Evolutionary conservation across 2,797 vertebrate species (phyloP).

Genomic region (Sphaeramia orbicularis): DNA sequence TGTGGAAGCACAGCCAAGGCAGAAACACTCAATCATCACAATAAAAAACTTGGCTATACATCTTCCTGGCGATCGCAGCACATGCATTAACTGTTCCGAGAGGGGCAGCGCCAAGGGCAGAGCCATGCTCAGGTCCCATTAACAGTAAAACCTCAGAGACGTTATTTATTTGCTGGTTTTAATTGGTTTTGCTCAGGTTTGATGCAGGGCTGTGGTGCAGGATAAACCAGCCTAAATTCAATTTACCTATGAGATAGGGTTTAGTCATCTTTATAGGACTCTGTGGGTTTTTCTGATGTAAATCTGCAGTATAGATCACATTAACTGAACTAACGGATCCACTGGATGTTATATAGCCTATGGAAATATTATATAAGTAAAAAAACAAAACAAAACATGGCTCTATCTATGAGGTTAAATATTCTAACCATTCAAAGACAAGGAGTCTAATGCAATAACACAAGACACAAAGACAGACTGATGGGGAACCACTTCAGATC

Average conservation of each 20-base stretch:
- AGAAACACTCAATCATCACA: conserved; percentile 26
- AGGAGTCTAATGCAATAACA: background rate
- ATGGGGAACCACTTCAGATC: background rate
- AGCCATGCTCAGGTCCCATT: background rate
- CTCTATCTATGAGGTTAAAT: background rate
- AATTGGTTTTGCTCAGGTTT: conserved; percentile 21
- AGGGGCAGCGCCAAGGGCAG: conserved; percentile 11
- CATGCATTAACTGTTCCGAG: conserved; percentile 8
- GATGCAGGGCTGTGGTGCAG: background rate
- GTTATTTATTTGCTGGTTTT: conserved; percentile 26
- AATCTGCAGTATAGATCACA: conserved; percentile 10
- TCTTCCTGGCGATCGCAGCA: conserved; percentile 15
- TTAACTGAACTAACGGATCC: background rate
- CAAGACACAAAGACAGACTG: background rate
- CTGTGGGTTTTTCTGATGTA: background rate
- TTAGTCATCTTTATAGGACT: background rate
- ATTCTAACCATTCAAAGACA: conserved; percentile 2
- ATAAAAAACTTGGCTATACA: conserved; percentile 11
- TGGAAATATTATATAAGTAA: background rate
- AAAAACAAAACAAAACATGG: background rate
- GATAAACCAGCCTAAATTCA: conserved; percentile 9
- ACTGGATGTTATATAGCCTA: conserved; percentile 2
- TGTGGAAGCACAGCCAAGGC: conserved; percentile 54
- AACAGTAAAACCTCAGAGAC: conserved; percentile 2
- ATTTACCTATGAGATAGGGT: conserved; percentile 5